Conservation (phyloP, 1,140 invertebrate genomes). For the Ips nitidus region DNA sequence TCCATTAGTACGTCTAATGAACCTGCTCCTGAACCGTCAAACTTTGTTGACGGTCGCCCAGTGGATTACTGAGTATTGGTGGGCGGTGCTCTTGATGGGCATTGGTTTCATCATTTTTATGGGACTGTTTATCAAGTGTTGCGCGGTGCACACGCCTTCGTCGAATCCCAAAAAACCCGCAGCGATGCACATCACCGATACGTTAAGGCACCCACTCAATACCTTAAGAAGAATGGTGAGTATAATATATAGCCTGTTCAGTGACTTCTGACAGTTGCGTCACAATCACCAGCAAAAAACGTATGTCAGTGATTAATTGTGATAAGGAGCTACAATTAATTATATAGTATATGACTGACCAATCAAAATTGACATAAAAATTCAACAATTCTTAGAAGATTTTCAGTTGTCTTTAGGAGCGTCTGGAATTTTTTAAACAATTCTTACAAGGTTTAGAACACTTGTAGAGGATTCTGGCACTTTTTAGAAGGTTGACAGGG, state of each 20-base stretch:
- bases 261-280: no score
- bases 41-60: slow-evolving; percentile 83
- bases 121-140: slow-evolving; percentile 99
- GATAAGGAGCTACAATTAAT: no score
- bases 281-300: no score
- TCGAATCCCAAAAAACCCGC: slow-evolving; percentile 93
- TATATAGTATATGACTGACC: no score
- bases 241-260: slow-evolving; percentile 10
- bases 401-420: no score
- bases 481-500: no score
- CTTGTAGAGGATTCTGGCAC: no score
- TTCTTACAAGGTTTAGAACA: no score
- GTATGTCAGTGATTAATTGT: no score
- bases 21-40: slow-evolving; percentile 90
- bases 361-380: no score
- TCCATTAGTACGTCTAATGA: slow-evolving; percentile 93
- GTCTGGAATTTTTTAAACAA: no score
- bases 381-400: no score
- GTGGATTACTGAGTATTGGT: slow-evolving; percentile 96
- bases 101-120: slow-evolving; percentile 92
- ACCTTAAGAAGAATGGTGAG: slow-evolving; percentile 80
- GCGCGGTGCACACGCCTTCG: slow-evolving; percentile 97
- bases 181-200: slow-evolving; percentile 82
- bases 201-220: slow-evolving; percentile 84
- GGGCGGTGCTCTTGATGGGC: slow-evolving; percentile 90